A percentile compares a stretch with the other conserved stretches of the same genome.
These are phyloP conservation scores for Amiota mariae DNA, from an alignment of 2,888 invertebrate species.

Conservation along the genomic window DNA sequence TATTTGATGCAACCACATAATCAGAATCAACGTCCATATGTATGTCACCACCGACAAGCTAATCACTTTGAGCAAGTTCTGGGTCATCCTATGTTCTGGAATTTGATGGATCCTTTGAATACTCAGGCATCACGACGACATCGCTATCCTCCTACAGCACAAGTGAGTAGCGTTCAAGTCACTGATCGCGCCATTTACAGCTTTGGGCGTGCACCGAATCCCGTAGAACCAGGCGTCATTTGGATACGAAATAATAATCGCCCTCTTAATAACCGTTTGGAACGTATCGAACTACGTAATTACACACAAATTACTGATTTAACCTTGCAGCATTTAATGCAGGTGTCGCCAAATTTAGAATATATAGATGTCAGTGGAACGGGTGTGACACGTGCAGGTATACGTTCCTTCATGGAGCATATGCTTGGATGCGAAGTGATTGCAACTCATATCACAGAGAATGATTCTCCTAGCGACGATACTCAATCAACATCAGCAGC, in stretches of 20 bases:
- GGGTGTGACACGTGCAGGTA: constrained; percentile 77
- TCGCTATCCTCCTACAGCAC: constrained; percentile 37
- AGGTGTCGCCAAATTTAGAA: constrained; percentile 77
- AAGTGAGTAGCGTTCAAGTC: constrained; percentile 43
- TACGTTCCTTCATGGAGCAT: constrained; percentile 77
- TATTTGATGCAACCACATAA: constrained; percentile 42
- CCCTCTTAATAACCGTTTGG: constrained; percentile 74
- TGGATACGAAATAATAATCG: constrained; percentile 71
- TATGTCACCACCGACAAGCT: constrained; percentile 13
- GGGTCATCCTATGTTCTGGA: constrained; percentile 69
- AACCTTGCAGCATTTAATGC: constrained; percentile 77
- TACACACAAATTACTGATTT: constrained; percentile 79
- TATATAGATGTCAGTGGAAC: constrained; percentile 81
- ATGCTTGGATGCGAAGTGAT: constrained; percentile 78
- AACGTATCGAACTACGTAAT: constrained; percentile 76
- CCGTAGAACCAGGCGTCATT: constrained; percentile 69
- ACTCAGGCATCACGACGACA: constrained; percentile 48
- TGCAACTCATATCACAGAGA: constrained; percentile 61
- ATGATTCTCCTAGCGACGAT: background rate
- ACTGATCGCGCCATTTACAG: constrained; percentile 71
- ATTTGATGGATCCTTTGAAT: constrained; percentile 66
- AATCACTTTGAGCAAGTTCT: constrained; percentile 61
- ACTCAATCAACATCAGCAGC: background rate
- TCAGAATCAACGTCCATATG: background rate
- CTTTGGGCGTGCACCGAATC: constrained; percentile 69